Percentiles rank a stretch among this genome's conserved stretches.
Evolutionary conservation across 2,888 invertebrate genomes (phyloP).

Genomic region (Sturmia bella): DNA sequence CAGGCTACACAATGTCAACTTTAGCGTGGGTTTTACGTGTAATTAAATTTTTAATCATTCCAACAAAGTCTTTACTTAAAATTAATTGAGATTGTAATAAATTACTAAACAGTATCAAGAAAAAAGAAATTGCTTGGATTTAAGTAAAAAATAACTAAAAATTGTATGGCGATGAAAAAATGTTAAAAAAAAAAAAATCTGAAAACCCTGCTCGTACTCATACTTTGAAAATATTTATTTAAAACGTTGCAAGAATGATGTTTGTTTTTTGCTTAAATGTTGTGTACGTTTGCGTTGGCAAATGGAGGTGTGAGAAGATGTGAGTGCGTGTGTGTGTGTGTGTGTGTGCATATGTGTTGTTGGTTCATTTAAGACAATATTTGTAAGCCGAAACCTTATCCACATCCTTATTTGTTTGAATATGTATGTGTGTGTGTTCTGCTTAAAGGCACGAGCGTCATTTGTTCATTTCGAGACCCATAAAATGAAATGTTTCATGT

Average conservation of each 20-base stretch:
- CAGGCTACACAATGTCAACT: too few relatives aligned
- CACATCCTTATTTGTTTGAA: slow-evolving; percentile 31
- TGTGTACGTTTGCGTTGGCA: slow-evolving; percentile 48
- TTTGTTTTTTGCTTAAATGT: slow-evolving; percentile 74
- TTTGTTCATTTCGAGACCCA: slow-evolving; percentile 80
- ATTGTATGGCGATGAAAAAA: too few relatives aligned
- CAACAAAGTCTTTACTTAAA: too few relatives aligned
- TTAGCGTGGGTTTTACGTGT: too few relatives aligned
- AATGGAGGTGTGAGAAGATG: slow-evolving; percentile 24
- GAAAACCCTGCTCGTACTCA: neutral
- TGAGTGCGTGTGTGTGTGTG: slow-evolving; percentile 31
- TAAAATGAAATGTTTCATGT: slow-evolving; percentile 79
- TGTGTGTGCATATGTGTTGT: slow-evolving; percentile 58
- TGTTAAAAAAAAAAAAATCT: too few relatives aligned
- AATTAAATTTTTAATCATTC: too few relatives aligned
- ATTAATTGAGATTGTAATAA: too few relatives aligned
- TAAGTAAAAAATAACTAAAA: too few relatives aligned
- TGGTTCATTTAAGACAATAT: slow-evolving; percentile 72
- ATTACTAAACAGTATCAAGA: too few relatives aligned
- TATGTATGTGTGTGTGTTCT: slow-evolving; percentile 16
- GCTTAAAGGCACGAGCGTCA: slow-evolving; percentile 74
- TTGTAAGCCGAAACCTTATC: slow-evolving; percentile 60
- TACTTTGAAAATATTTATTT: slow-evolving; percentile 48
- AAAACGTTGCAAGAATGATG: slow-evolving; percentile 72
- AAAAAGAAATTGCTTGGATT: too few relatives aligned